Conservation (phyloP, 2,888 invertebrate genomes). For the Pristionchus fissidentatus region DNA sequence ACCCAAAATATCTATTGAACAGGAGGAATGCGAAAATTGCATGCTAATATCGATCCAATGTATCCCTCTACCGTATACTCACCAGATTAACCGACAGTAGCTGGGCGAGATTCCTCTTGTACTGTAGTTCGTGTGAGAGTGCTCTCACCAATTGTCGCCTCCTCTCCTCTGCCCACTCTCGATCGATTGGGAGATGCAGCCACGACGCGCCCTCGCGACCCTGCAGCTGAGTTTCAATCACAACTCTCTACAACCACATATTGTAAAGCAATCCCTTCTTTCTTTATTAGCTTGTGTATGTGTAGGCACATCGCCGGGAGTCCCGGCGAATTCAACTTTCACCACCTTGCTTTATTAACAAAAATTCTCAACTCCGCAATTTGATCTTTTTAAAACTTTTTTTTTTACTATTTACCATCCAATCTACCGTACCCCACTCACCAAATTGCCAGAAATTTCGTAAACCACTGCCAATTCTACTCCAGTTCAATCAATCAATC, state of each 20-base stretch:
- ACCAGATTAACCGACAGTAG: slow-evolving; percentile 57
- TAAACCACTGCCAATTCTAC: not conserved
- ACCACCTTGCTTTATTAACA: not conserved
- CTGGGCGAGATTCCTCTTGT: slow-evolving; percentile 51
- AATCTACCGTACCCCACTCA: not conserved
- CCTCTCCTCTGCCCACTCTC: slow-evolving; percentile 53
- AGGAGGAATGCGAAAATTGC: not conserved
- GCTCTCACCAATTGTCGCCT: slow-evolving; percentile 52
- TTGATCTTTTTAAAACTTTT: no score
- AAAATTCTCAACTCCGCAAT: no score
- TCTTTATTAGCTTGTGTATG: no score
- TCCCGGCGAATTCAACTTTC: not conserved
- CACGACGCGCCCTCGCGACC: not conserved
- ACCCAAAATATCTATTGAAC: not conserved
- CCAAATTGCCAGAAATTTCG: not conserved
- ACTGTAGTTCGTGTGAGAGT: slow-evolving; percentile 53
- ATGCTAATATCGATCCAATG: not conserved
- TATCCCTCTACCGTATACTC: not conserved
- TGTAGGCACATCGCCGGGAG: no score
- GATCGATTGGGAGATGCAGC: slow-evolving; percentile 42
- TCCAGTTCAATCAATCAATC: not conserved
- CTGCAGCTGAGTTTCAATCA: not conserved
- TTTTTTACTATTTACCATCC: no score
- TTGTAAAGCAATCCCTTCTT: not conserved
- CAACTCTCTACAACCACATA: no score